Evolutionary conservation across 2,888 invertebrate species (phyloP), one percentile per base, ranked within the genome.

Genomic region (Polymixis lichenea): DNA sequence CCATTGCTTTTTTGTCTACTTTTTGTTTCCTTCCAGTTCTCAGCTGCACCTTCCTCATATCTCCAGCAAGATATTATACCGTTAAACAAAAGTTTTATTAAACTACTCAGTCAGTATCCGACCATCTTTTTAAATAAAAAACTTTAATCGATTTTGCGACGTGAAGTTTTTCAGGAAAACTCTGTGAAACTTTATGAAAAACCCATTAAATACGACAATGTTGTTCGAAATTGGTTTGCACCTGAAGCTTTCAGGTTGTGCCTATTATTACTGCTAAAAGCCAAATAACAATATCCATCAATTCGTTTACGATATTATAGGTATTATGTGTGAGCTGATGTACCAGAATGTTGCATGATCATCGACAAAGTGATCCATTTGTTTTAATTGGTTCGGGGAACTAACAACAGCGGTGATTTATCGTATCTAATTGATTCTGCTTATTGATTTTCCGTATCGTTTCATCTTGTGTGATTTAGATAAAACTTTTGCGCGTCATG

Each of bases 121-220:
- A 51, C 32, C 43, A 65, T 65, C 19, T 69, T 84, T 82, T 69
- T 62, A 69, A 85, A 71, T 74, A 9, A 64, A 17, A 55, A 82
- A 82, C 53, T 76, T 75, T 72, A 66, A 67, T 65, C 65, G 28
- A 32, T 75, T 85, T 75, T 66, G 51, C 67, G 38, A 71, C 38
- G 69, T n/a, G 15, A 64, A 67, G 58, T 74, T 84, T 69, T 13
- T 53, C 28, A 43, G 7, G 11, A 32, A 51, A 74, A 72, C 58
- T 58, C 25, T 55, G 32, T 32, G 17, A 56, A 71, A 80, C 51
- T 80, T 81, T 65, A 65, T 65, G 62, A 83, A 83, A 83, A 77
- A 60, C 9, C 70, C 58, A 85, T 83, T 85, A 85, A 67, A 68
- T 85, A 77, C 38, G 46, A 85, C 83, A 85, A 55, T 83, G 83